A percentile compares a stretch with the other conserved stretches of the same genome.
phyloP scores from a whole-genome alignment of 2,888 invertebrate genomes.

The Exephanes ischioxanthus region DNA sequence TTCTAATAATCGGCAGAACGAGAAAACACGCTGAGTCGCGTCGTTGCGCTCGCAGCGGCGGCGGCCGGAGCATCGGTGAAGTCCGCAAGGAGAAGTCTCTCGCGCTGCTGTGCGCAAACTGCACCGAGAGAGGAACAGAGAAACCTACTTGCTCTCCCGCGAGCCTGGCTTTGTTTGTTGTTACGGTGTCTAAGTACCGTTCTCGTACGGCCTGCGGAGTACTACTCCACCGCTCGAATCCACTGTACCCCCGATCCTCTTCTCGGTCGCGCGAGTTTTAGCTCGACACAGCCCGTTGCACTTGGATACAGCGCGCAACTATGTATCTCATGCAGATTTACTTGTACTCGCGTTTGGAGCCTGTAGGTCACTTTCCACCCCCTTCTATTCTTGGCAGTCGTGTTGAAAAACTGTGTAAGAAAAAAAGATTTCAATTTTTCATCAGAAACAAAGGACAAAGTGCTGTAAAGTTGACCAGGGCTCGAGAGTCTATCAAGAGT shows the following conservation, averaged over 20 bases:
- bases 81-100: constrained; percentile 13
- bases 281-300: constrained; percentile 1
- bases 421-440: no score
- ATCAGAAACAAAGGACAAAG: no score
- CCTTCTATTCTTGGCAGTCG: no score
- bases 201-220: constrained; percentile 40
- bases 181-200: constrained; percentile 66
- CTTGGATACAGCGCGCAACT: not conserved
- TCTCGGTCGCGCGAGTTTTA: constrained; percentile 20
- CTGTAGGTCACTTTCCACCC: not conserved
- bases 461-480: no score
- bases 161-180: constrained; percentile 60
- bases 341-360: not conserved
- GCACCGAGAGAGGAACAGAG: constrained; percentile 37
- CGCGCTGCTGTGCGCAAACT: constrained; percentile 31
- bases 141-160: constrained; percentile 39
- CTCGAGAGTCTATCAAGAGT: no score
- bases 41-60: constrained; percentile 15
- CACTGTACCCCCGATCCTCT: not conserved
- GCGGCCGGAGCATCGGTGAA: constrained; percentile 7
- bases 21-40: constrained; percentile 45
- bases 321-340: constrained; percentile 1
- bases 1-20: constrained; percentile 66
- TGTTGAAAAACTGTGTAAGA: no score
- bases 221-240: not conserved